phyloP scores from a whole-genome alignment of 2,113 vertebrate genomes.

The Saguinus midas region DNA sequence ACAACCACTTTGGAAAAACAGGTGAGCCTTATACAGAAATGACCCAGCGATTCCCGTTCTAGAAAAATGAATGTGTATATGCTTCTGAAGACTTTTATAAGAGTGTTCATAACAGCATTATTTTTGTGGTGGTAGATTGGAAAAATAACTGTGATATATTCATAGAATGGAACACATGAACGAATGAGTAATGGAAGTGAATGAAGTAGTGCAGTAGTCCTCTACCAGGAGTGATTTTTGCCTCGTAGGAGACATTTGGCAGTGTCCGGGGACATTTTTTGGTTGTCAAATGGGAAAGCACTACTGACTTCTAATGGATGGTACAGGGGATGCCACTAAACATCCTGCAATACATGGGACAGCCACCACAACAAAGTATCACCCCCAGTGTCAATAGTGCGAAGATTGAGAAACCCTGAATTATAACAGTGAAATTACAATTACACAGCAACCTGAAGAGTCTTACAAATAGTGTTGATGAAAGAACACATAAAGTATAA shows the following conservation, averaged over 20 bases:
- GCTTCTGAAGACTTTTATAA: background rate
- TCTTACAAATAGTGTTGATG: background rate
- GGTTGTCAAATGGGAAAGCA: background rate
- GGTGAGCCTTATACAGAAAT: background rate
- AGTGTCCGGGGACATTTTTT: conserved; percentile 6
- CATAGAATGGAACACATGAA: background rate
- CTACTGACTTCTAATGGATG: background rate
- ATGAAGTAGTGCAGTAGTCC: background rate
- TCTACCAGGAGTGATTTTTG: background rate
- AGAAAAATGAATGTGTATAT: background rate
- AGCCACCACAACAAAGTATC: background rate
- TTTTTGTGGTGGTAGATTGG: background rate
- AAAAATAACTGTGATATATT: background rate
- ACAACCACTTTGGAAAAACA: background rate
- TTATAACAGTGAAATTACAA: background rate
- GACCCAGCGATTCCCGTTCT: background rate
- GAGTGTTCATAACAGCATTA: background rate
- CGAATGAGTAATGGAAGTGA: background rate
- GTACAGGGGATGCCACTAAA: background rate
- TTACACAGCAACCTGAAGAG: background rate
- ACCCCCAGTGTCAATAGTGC: too few species aligned
- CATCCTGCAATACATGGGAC: background rate
- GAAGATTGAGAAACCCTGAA: background rate
- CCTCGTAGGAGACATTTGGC: background rate
- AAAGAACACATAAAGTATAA: background rate